Percentiles rank a stretch among this genome's conserved stretches.
Conservation (phyloP, 2,797 vertebrate species). For the Benthosema pterotum region DNA sequence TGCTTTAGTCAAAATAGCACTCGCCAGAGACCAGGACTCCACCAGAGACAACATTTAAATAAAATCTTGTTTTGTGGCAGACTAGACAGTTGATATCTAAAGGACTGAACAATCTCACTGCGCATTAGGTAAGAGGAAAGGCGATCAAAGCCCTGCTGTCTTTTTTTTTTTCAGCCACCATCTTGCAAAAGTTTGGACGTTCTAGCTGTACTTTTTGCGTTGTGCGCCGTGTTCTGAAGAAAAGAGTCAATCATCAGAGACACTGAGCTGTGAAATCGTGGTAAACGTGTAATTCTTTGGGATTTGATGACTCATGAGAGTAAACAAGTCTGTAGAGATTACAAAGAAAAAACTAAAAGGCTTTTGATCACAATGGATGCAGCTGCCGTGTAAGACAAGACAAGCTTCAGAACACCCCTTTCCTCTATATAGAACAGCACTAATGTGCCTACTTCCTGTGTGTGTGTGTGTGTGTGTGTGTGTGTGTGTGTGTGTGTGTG, state of each 20-base stretch:
- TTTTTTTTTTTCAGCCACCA: too few relatives aligned
- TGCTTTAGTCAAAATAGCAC: slow-evolving; percentile 28
- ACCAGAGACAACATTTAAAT: slow-evolving; percentile 20
- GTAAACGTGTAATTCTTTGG: slow-evolving; percentile 40
- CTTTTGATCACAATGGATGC: slow-evolving; percentile 65
- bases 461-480: not conserved
- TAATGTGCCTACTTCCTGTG: slow-evolving; percentile 22
- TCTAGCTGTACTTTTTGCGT: too few relatives aligned
- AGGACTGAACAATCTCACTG: slow-evolving; percentile 31
- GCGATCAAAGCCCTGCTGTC: not conserved
- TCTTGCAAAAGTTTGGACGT: too few relatives aligned
- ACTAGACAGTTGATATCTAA: slow-evolving; percentile 14
- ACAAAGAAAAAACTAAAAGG: slow-evolving; percentile 45
- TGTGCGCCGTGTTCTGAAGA: slow-evolving; percentile 3
- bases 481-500: too few relatives aligned
- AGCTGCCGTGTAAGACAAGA: slow-evolving; percentile 47
- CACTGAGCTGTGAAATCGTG: slow-evolving; percentile 34
- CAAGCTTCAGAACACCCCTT: slow-evolving; percentile 27
- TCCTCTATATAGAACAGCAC: slow-evolving; percentile 9
- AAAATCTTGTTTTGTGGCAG: slow-evolving; percentile 9
- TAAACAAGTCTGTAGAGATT: slow-evolving; percentile 58
- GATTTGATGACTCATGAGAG: slow-evolving; percentile 41
- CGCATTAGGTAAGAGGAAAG: slow-evolving; percentile 28
- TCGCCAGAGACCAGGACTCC: not conserved
- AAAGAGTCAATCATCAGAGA: slow-evolving; percentile 7